Evolutionary conservation across 2,888 invertebrate species (phyloP).

Genomic region (Lapara coniferarum): DNA sequence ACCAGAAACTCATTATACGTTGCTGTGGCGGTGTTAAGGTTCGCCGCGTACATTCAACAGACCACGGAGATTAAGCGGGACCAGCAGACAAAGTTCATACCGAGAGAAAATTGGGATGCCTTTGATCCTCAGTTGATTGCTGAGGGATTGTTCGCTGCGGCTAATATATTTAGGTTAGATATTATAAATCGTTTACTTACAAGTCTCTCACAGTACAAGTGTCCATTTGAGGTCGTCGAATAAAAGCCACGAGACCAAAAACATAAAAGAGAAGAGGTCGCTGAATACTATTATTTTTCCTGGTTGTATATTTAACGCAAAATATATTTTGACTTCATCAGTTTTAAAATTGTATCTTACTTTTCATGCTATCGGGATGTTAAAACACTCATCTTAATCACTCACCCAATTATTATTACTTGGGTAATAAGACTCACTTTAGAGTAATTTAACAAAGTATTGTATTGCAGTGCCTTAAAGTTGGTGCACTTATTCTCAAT

Average conservation of each 20-base stretch:
- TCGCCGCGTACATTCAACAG: slow-evolving; percentile 91
- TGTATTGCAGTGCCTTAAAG: slow-evolving; percentile 90
- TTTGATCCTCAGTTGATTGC: slow-evolving; percentile 97
- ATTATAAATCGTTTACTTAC: neutral
- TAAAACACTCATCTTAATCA: too few relatives aligned
- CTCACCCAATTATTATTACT: too few relatives aligned
- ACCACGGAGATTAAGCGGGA: slow-evolving; percentile 86
- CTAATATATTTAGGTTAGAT: slow-evolving; percentile 92
- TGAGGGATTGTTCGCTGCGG: slow-evolving; percentile 96
- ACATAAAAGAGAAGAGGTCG: too few relatives aligned
- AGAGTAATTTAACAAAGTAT: neutral
- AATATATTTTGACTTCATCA: too few relatives aligned
- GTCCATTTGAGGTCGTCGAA: too few relatives aligned
- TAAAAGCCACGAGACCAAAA: too few relatives aligned
- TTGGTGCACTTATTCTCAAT: slow-evolving; percentile 96
- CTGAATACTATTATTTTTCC: too few relatives aligned
- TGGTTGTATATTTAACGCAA: too few relatives aligned
- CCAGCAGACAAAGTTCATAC: slow-evolving; percentile 88
- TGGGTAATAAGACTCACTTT: too few relatives aligned
- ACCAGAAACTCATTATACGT: slow-evolving; percentile 94
- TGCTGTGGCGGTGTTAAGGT: slow-evolving; percentile 86
- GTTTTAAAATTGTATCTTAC: too few relatives aligned
- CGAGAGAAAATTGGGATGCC: slow-evolving; percentile 94
- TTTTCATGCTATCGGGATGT: too few relatives aligned
- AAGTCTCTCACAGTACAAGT: too few relatives aligned